Evolutionary conservation across 2,888 invertebrate species (phyloP).

Genomic region (Peribatodes rhomboidaria): DNA sequence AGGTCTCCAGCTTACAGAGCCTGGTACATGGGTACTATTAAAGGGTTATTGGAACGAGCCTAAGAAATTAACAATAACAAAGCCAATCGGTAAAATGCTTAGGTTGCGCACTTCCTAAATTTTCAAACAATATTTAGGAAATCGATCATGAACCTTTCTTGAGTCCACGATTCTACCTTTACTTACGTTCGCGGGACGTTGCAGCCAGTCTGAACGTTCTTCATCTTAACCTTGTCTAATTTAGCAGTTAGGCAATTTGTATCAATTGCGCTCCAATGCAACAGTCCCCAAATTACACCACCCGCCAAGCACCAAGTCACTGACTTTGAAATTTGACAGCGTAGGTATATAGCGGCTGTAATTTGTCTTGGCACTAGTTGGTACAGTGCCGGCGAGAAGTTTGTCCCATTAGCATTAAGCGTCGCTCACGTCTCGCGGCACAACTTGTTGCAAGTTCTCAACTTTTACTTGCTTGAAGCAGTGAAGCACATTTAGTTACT

Average conservation of each 20-base stretch:
- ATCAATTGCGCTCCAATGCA: conserved; percentile 14
- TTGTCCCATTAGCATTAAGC: conserved; percentile 66
- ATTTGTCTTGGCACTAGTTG: conserved; percentile 51
- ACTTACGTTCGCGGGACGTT: no score
- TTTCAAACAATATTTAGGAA: no score
- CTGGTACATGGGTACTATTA: no score
- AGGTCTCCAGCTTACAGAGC: no score
- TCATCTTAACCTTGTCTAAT: no score
- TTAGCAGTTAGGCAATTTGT: not conserved
- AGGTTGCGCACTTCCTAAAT: no score
- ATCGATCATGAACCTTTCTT: no score
- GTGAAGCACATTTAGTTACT: conserved; percentile 56
- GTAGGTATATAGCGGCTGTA: conserved; percentile 44
- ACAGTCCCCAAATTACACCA: conserved; percentile 35
- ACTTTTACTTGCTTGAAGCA: conserved; percentile 49
- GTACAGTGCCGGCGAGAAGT: conserved; percentile 56
- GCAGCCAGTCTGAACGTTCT: no score
- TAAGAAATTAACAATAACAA: no score
- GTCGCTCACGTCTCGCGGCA: conserved; percentile 54
- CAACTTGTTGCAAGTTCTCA: conserved; percentile 71
- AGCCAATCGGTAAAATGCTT: no score
- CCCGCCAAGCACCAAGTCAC: conserved; percentile 30
- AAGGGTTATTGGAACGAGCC: no score
- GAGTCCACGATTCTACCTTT: no score
- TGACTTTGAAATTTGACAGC: conserved; percentile 45